A percentile compares a stretch with the other conserved stretches of the same genome.
Conservation (phyloP, 1,140 invertebrate species). For the Rhynchophorus ferrugineus region DNA sequence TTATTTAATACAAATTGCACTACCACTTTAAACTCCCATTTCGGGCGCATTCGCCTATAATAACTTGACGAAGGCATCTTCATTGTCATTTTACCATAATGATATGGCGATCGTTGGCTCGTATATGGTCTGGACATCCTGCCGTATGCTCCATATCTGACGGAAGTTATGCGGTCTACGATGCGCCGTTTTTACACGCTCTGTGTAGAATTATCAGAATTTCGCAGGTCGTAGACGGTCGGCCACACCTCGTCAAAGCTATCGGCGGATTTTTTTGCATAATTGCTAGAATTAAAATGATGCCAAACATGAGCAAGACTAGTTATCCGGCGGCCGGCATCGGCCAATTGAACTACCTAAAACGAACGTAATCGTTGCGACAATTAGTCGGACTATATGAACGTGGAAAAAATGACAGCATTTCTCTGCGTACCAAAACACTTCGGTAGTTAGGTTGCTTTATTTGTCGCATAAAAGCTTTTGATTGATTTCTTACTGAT, state of each 20-base stretch:
- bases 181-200: conserved; percentile 19
- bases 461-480: neutral
- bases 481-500: neutral
- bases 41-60: conserved; percentile 20
- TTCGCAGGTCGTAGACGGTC: conserved; percentile 13
- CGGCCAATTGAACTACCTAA: conserved; percentile 5
- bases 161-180: conserved; percentile 21
- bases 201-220: conserved; percentile 21
- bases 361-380: neutral
- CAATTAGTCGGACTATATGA: conserved; percentile 3
- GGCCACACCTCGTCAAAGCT: conserved; percentile 19
- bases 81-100: conserved; percentile 30
- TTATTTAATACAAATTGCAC: conserved; percentile 29
- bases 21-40: conserved; percentile 23
- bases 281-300: conserved; percentile 13
- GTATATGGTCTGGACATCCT: conserved; percentile 19
- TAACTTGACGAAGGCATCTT: conserved; percentile 28
- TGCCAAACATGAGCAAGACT: neutral
- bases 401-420: neutral
- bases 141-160: conserved; percentile 23
- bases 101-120: conserved; percentile 20
- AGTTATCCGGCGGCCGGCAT: neutral
- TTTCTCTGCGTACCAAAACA: neutral
- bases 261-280: conserved; percentile 22
- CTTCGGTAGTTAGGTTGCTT: neutral